Evolutionary conservation across 2,888 invertebrate species (phyloP).

Genomic region (Trileptium ribeirensis): DNA sequence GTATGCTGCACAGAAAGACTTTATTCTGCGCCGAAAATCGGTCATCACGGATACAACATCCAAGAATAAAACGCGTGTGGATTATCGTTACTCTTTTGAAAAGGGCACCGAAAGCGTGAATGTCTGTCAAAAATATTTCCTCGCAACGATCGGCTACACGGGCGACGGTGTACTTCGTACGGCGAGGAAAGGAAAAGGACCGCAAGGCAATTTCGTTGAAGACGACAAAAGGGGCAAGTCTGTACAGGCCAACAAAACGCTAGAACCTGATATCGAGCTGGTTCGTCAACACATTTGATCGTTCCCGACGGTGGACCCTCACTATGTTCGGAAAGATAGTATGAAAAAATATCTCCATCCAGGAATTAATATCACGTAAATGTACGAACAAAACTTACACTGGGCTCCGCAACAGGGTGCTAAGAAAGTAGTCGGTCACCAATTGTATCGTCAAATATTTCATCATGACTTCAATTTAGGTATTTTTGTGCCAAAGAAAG

Average conservation of each 20-base stretch:
- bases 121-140: conserved; percentile 1
- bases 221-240: not conserved
- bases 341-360: not conserved
- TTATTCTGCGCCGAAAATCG: too few relatives aligned
- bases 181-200: not conserved
- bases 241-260: not conserved
- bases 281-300: not conserved
- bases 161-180: not conserved
- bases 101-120: not conserved
- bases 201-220: not conserved
- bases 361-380: not conserved
- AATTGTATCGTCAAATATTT: not conserved
- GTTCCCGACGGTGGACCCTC: not conserved
- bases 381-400: not conserved
- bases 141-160: not conserved
- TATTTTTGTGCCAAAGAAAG: not conserved
- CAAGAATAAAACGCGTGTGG: too few relatives aligned
- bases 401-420: not conserved
- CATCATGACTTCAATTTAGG: not conserved
- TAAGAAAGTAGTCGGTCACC: not conserved
- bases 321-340: not conserved
- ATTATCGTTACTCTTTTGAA: too few relatives aligned
- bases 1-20: too few relatives aligned
- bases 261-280: not conserved
- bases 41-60: too few relatives aligned